Evolutionary conservation across 92 coral and sea anemone species (phyloP).

Genomic region (Palythoa grandis): DNA sequence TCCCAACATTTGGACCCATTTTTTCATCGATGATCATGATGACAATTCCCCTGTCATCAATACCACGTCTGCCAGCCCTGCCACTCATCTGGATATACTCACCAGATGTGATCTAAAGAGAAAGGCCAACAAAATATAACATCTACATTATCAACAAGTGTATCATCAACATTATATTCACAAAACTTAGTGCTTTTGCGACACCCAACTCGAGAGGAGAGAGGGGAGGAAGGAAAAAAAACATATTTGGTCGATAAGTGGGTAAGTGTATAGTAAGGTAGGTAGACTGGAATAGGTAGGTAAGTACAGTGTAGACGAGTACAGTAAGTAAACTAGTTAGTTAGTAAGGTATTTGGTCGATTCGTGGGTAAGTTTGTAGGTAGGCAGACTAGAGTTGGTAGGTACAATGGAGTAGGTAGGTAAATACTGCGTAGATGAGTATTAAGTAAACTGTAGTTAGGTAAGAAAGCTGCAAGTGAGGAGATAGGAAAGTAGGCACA

Average conservation of each 20-base stretch:
- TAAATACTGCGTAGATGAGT: too few species aligned
- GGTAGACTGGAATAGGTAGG: too few species aligned
- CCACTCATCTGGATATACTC: conserved; percentile 99
- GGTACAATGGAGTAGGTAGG: too few species aligned
- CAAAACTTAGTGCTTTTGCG: not conserved
- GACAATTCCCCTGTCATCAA: conserved; percentile 96
- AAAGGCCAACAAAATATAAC: not conserved
- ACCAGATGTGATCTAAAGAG: conserved; percentile 89
- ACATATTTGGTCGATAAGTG: too few species aligned
- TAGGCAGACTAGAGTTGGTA: too few species aligned
- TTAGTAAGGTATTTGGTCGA: too few species aligned
- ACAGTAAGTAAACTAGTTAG: too few species aligned
- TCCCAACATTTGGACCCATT: conserved; percentile 98
- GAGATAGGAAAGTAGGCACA: not conserved
- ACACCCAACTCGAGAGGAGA: not conserved
- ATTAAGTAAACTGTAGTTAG: too few species aligned
- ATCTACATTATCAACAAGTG: not conserved
- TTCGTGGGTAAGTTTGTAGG: too few species aligned
- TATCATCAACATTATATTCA: not conserved
- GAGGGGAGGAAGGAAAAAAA: not conserved
- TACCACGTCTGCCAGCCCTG: conserved; percentile 97
- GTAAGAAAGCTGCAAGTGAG: not conserved
- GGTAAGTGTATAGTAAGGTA: too few species aligned
- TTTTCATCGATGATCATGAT: conserved; percentile 95
- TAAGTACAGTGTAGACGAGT: too few species aligned